These are phyloP conservation scores for Ochropacha duplaris DNA, from an alignment of 2,888 invertebrate genomes.

Conservation along the genomic window DNA sequence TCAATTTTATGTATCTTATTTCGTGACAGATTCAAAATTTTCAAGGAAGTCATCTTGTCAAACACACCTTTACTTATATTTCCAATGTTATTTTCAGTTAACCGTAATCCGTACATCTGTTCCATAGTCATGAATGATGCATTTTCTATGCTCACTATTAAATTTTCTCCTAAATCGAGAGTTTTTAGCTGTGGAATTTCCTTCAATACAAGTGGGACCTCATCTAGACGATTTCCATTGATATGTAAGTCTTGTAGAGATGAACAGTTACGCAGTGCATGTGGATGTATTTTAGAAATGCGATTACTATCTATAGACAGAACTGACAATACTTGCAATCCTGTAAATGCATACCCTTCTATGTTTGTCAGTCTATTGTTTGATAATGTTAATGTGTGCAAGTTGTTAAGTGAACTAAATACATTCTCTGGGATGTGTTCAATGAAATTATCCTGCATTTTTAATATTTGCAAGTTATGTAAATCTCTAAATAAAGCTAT, in stretches of 20 bases:
- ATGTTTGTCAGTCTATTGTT: slow-evolving; percentile 90
- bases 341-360: slow-evolving; percentile 89
- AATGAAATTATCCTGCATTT: slow-evolving; percentile 90
- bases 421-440: slow-evolving; percentile 90
- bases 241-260: slow-evolving; percentile 91
- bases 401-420: slow-evolving; percentile 88
- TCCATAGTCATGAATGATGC: slow-evolving; percentile 91
- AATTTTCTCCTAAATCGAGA: slow-evolving; percentile 93
- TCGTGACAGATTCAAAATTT: slow-evolving; percentile 91
- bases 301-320: slow-evolving; percentile 91
- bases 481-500: slow-evolving; percentile 90
- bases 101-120: slow-evolving; percentile 90
- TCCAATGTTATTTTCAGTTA: slow-evolving; percentile 93
- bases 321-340: slow-evolving; percentile 88
- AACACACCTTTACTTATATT: slow-evolving; percentile 91
- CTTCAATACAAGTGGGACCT: slow-evolving; percentile 88
- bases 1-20: slow-evolving; percentile 92
- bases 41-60: slow-evolving; percentile 89
- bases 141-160: slow-evolving; percentile 89
- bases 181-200: slow-evolving; percentile 90
- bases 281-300: slow-evolving; percentile 88
- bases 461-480: slow-evolving; percentile 90
- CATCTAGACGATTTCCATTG: slow-evolving; percentile 90
- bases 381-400: slow-evolving; percentile 91
- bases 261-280: slow-evolving; percentile 90